Evolutionary conservation across 2,113 vertebrate species (phyloP).

Genomic region (Sitta europaea): DNA sequence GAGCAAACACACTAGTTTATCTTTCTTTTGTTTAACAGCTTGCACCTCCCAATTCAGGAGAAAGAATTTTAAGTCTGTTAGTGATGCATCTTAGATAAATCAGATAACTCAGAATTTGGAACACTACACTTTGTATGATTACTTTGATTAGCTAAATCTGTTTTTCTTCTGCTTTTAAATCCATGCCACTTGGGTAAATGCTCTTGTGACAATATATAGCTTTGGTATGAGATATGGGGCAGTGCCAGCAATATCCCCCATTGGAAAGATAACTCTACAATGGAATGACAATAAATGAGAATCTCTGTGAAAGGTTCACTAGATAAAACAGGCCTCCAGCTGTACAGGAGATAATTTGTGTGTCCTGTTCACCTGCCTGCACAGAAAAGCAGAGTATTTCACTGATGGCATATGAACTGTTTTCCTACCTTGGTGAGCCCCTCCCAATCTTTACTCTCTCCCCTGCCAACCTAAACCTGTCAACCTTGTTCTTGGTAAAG

Average conservation of each 20-base stretch:
- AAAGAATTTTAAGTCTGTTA: background rate
- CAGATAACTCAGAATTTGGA: background rate
- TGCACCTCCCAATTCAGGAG: background rate
- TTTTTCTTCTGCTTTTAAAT: background rate
- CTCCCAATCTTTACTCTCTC: background rate
- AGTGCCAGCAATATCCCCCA: background rate
- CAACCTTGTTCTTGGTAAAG: background rate
- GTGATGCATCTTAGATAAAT: background rate
- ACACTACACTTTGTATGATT: background rate
- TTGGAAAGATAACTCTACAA: background rate
- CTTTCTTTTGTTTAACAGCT: constrained; percentile 1
- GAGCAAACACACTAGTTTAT: background rate
- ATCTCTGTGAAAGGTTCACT: background rate
- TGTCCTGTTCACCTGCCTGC: background rate
- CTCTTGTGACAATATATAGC: background rate
- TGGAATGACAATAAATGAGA: background rate
- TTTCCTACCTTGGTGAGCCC: background rate
- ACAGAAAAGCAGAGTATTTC: background rate
- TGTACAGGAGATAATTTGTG: background rate
- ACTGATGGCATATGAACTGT: background rate
- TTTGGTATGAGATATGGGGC: background rate
- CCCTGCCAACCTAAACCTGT: background rate
- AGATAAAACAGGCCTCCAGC: background rate
- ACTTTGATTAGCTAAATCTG: background rate
- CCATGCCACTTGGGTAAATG: background rate